phyloP scores from a whole-genome alignment of 2,888 invertebrate species.

The Scaptomyza reducta region DNA sequence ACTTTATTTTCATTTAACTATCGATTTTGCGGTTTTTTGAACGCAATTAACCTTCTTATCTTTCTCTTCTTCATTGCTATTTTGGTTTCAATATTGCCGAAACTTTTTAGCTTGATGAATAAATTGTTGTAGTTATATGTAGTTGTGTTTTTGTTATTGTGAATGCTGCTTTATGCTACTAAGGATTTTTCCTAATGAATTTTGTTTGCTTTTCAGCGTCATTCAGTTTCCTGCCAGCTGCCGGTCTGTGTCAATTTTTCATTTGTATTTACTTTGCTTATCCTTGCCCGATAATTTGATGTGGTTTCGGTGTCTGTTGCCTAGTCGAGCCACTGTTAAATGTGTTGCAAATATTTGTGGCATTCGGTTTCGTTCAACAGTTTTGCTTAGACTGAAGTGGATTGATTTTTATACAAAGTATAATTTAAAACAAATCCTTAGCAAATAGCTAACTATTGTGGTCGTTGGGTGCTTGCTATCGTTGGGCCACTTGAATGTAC shows the following conservation, averaged over 20 bases:
- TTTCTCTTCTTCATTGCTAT: conserved; percentile 11
- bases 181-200: conserved; percentile 30
- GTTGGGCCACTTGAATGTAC: too few species aligned
- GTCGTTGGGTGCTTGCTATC: too few species aligned
- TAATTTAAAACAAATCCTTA: too few species aligned
- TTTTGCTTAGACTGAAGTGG: conserved; percentile 8
- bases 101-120: conserved; percentile 43
- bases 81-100: conserved; percentile 37
- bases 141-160: conserved; percentile 5
- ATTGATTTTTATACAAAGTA: too few species aligned
- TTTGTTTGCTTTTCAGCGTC: conserved; percentile 10
- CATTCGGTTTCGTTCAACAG: conserved; percentile 25
- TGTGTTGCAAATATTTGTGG: conserved; percentile 41
- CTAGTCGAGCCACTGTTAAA: conserved; percentile 1
- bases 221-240: conserved; percentile 21
- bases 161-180: conserved; percentile 3
- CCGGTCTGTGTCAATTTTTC: conserved; percentile 40
- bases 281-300: conserved; percentile 57
- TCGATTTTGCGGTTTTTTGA: conserved; percentile 69
- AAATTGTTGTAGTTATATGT: conserved; percentile 22
- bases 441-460: too few species aligned
- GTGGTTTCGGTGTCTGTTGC: conserved; percentile 29
- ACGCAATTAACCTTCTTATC: conserved; percentile 59
- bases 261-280: conserved; percentile 58
- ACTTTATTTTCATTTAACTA: conserved; percentile 64